Base-by-base conservation (phyloP, 2,797 vertebrate species). In the Scyliorhinus canicula region DNA sequence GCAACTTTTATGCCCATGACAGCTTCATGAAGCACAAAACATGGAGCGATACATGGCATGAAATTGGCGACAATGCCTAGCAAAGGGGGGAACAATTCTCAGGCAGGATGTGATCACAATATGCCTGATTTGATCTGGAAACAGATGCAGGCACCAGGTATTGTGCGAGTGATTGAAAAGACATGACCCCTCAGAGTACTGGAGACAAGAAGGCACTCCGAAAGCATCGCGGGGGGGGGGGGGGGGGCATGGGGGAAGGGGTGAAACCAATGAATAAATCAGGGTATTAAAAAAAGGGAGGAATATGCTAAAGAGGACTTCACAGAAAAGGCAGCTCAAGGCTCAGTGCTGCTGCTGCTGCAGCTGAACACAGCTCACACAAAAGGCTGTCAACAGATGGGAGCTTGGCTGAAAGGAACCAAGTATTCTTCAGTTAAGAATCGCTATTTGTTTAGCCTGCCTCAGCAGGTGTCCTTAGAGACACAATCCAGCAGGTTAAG, bases 241-340 rank as follows among this genome's bases (percentile, higher is more conserved):
- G 97, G 96, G 95, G 95, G 97, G n/a, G n/a, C n/a, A n/a, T n/a
- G n/a, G n/a, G n/a, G 97, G 96, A 96, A 96, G 97, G 97, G 97
- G 97, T 98, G 98, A 98, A 98, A 98, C 98, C 98, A 98, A 99
- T 99, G 99, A 99, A 99, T 99, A 99, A 99, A 99, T 99, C 98
- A 99, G 97, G 97, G 96, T 2, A 55, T 97, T 96, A 97, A 97
- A 96, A n/a, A 97, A 97, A 74, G 91, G 96, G 96, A 96, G 98
- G 97, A 97, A 98, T 98, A 98, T 98, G 98, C 98, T 98, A 98
- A 98, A 97, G 97, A 98, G 97, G 97, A 97, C 98, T 97, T 96
- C 97, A 97, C 97, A 97, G 97, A 97, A 97, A 96, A 96, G 97
- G 97, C 97, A 95, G 97, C 96, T 96, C 97, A 96, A 97, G 96